These are phyloP conservation scores for Daptonema setosum DNA, from an alignment of 2,888 invertebrate species.

Conservation along the genomic window DNA sequence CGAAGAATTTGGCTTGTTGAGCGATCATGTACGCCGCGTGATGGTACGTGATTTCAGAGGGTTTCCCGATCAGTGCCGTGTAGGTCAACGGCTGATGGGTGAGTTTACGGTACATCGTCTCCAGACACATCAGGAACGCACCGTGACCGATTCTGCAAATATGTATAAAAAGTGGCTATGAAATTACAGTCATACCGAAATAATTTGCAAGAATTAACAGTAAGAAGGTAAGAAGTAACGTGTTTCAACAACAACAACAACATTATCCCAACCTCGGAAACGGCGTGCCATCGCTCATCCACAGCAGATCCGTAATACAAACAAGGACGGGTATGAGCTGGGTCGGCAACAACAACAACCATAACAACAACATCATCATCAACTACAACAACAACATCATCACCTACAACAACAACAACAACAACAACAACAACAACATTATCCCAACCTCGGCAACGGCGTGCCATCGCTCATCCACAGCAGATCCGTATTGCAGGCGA, in stretches of 20 bases:
- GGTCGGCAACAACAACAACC: conserved; percentile 36
- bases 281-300: conserved; percentile 44
- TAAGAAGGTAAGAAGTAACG: too few relatives aligned
- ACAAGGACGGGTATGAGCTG: conserved; percentile 45
- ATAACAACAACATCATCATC: too few relatives aligned
- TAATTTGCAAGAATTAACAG: too few relatives aligned
- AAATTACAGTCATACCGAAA: neutral
- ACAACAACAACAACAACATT: too few relatives aligned
- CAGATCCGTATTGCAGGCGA: conserved; percentile 46
- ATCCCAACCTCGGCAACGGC: conserved; percentile 39
- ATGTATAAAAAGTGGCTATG: neutral
- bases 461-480: conserved; percentile 45
- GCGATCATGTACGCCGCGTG: conserved; percentile 40
- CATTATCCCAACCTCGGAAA: conserved; percentile 36
- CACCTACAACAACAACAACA: too few relatives aligned
- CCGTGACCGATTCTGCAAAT: conserved; percentile 40
- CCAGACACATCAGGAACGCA: conserved; percentile 41
- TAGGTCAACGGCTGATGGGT: conserved; percentile 39
- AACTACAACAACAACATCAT: too few relatives aligned
- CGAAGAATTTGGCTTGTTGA: conserved; percentile 36
- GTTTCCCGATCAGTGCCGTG: conserved; percentile 43
- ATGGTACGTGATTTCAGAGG: conserved; percentile 43
- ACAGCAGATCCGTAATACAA: conserved; percentile 45
- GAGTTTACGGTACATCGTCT: conserved; percentile 41
- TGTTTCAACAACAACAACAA: too few relatives aligned